These are phyloP conservation scores for Carduelis carduelis DNA, from an alignment of 2,797 vertebrate genomes.

Conservation along the genomic window DNA sequence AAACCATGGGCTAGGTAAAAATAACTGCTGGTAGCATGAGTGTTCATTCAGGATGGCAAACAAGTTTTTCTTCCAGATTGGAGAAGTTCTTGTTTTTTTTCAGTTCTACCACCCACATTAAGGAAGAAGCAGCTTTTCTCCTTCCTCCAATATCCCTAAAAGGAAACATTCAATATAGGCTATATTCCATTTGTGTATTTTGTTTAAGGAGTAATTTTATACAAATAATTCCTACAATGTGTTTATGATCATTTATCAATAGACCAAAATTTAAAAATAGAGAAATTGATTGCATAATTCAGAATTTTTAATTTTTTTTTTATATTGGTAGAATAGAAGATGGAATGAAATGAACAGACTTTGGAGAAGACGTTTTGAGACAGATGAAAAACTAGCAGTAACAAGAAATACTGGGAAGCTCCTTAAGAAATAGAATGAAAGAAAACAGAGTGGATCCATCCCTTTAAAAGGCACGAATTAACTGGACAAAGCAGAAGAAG, in stretches of 20 bases:
- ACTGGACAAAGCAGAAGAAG: background rate
- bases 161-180: background rate
- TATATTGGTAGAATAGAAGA: background rate
- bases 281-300: background rate
- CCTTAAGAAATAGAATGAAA: background rate
- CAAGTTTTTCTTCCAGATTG: background rate
- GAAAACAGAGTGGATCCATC: background rate
- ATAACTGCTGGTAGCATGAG: background rate
- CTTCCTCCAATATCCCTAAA: background rate
- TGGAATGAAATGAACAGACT: background rate
- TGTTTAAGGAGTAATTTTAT: background rate
- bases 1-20: background rate
- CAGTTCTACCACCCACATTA: background rate
- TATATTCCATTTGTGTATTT: background rate
- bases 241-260: background rate
- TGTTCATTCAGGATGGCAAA: background rate
- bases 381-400: background rate
- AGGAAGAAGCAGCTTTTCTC: background rate
- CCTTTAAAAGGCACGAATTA: background rate
- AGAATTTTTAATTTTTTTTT: background rate
- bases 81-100: background rate
- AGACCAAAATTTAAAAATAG: background rate
- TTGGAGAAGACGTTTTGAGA: background rate
- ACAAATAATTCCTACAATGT: background rate
- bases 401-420: background rate